Evolutionary conservation across 2,113 vertebrate species (phyloP), one percentile per base, ranked within the genome.

Genomic region (Suncus etruscus): DNA sequence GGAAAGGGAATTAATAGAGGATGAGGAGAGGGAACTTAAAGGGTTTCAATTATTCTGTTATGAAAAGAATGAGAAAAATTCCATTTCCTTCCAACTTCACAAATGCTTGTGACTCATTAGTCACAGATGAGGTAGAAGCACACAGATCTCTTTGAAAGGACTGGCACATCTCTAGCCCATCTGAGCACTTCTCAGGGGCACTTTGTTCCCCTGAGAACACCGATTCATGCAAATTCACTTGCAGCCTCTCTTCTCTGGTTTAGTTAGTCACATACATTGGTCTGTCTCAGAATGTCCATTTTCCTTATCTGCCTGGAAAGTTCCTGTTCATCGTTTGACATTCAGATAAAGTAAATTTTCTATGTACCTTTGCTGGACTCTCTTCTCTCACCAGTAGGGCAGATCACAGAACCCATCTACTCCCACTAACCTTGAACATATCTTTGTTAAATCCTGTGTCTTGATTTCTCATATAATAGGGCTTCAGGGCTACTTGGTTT

Each of bases 41-140:
- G 74, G 11, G 51, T 18, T 87, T 91, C 73, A 50, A 47, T 86
- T 93, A 83, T 74, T 86, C n/a, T 76, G 3, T 75, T 92, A 10
- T 9, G 50, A 77, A 84, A 39, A 87, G 72, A 87, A 69, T 39
- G n/a, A 69, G 85, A 91, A 79, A 94, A 88, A 63, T 54, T 91
- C 45, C 32, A 54, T 80, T 90, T 91, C 45, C 81, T 87, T 73
- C 70, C 63, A 72, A 63, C 39, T 79, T 93, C 74, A 81, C n/a
- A 79, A 69, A 63, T 29, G 54, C 69, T 89, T 89, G 77, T 65
- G 85, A 72, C 32, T 82, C 54, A 27, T 76, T 70, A 68, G 76
- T 77, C 63, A 70, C 8, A 27, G 69, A 86, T 18, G 45, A 65
- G 48, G 32, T 29, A 4, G 63, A 68, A 39, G 29, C 77, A 72